These are phyloP conservation scores for Ceuthmochares aereus DNA, from an alignment of 2,113 vertebrate genomes.

Conservation along the genomic window DNA sequence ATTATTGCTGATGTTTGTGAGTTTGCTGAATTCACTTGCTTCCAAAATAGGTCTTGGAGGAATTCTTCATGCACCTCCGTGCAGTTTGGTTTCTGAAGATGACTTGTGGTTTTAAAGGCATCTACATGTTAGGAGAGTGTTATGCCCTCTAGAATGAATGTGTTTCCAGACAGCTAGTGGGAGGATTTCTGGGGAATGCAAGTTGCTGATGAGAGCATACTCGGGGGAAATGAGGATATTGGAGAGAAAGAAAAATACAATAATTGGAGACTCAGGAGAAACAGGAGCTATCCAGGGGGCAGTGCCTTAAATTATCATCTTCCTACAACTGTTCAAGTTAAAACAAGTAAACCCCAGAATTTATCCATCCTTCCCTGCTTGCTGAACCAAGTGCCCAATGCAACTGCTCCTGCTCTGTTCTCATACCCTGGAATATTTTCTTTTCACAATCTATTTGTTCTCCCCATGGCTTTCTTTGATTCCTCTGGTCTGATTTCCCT, in stretches of 20 bases:
- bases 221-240: constrained; percentile 13
- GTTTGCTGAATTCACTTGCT: background rate
- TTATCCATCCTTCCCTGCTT: background rate
- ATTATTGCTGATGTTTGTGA: constrained; percentile 42
- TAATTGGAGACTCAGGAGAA: background rate
- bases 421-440: background rate
- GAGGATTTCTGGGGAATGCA: constrained; percentile 40
- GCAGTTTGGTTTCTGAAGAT: background rate
- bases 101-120: constrained; percentile 53
- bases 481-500: background rate
- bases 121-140: background rate
- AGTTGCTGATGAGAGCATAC: background rate
- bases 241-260: background rate
- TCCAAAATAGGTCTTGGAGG: background rate
- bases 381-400: background rate
- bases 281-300: background rate
- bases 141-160: constrained; percentile 22
- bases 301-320: background rate
- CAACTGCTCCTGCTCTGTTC: background rate
- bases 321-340: background rate
- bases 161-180: constrained; percentile 25
- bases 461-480: background rate
- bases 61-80: constrained; percentile 15
- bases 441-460: background rate
- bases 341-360: background rate